Conservation (phyloP, 2,888 invertebrate genomes). For the Trachelus iudaicus region DNA sequence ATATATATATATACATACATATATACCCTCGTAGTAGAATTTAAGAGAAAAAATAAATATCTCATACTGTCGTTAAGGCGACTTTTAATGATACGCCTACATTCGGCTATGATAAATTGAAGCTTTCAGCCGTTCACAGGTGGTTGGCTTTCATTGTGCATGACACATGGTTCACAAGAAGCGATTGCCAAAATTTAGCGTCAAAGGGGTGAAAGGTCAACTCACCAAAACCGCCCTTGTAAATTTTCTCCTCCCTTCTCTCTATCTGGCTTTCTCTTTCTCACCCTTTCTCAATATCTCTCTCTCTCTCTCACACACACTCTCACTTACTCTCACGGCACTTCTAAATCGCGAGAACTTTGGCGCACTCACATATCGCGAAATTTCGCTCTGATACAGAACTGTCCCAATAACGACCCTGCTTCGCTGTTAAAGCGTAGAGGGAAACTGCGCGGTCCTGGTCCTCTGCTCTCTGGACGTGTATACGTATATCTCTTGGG, state of each 20-base stretch:
- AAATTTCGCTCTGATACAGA: not conserved
- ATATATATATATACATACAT: not conserved
- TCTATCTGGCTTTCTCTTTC: not conserved
- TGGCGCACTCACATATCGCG: not conserved
- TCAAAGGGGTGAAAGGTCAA: not conserved
- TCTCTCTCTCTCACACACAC: constrained; percentile 18
- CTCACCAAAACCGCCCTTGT: not conserved
- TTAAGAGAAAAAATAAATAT: not conserved
- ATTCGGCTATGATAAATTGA: not conserved
- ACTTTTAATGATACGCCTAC: not conserved
- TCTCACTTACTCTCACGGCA: constrained; percentile 16
- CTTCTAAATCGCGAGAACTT: not conserved
- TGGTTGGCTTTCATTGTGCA: constrained; percentile 35
- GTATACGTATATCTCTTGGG: not conserved
- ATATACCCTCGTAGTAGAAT: not conserved
- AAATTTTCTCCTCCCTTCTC: not conserved
- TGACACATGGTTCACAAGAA: constrained; percentile 1
- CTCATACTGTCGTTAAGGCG: not conserved
- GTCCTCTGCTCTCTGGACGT: not conserved
- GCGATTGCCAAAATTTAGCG: not conserved
- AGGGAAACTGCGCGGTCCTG: not conserved
- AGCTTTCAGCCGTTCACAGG: constrained; percentile 26
- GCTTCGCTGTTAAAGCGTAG: not conserved
- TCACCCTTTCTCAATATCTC: constrained; percentile 12
- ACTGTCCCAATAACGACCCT: not conserved